phyloP scores from a whole-genome alignment of 2,113 vertebrate genomes.

The Psettodes erumei region DNA sequence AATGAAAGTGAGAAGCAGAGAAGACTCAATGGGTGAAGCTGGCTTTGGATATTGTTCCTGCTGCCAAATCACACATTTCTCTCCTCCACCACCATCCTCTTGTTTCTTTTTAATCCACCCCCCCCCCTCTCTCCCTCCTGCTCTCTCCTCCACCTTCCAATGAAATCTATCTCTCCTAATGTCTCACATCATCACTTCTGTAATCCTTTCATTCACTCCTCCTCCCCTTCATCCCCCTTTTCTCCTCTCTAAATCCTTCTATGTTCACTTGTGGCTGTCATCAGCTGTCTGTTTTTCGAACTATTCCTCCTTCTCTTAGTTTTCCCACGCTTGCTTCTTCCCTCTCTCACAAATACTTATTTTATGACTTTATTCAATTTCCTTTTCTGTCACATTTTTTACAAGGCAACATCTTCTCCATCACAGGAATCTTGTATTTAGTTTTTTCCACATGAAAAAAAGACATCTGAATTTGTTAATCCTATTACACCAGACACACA shows the following conservation, averaged over 20 bases:
- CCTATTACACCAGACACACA: neutral
- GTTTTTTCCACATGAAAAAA: neutral
- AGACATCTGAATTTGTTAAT: neutral
- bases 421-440: neutral
- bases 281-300: neutral
- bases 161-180: neutral
- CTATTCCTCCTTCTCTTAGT: no score
- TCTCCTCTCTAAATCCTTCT: neutral
- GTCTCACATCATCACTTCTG: neutral
- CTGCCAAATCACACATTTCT: slow-evolving; percentile 48
- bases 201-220: slow-evolving; percentile 11
- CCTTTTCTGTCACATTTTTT: neutral
- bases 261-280: neutral
- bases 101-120: slow-evolving; percentile 39
- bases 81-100: slow-evolving; percentile 38
- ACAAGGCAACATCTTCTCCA: neutral
- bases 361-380: neutral
- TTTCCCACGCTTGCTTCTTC: neutral
- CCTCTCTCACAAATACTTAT: neutral
- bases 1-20: slow-evolving; percentile 24
- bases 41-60: slow-evolving; percentile 26
- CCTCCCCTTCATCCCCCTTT: neutral
- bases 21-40: slow-evolving; percentile 40
- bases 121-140: slow-evolving; percentile 25
- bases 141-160: slow-evolving; percentile 14